These are phyloP conservation scores for Euwallacea fornicatus DNA, from an alignment of 1,140 invertebrate genomes.

Conservation along the genomic window DNA sequence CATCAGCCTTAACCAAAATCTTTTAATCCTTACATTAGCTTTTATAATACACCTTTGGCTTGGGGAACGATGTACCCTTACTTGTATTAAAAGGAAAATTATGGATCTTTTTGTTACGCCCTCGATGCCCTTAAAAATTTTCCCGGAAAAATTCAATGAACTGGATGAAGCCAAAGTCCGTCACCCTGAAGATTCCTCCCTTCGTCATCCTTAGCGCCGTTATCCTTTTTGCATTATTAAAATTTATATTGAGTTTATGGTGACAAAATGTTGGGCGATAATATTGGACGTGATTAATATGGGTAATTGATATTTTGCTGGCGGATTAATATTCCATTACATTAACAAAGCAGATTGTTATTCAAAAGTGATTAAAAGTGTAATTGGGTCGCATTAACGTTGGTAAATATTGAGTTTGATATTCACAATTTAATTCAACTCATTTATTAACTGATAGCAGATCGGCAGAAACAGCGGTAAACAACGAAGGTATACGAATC, in stretches of 20 bases:
- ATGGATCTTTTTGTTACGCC: slow-evolving; percentile 9
- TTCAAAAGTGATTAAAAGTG: slow-evolving; percentile 4
- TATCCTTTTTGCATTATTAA: background rate
- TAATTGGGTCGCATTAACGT: background rate
- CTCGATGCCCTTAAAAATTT: background rate
- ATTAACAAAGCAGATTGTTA: background rate
- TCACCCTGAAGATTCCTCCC: background rate
- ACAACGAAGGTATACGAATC: too few species aligned
- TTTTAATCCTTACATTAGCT: slow-evolving; percentile 21
- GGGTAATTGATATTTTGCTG: background rate
- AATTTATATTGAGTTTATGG: background rate
- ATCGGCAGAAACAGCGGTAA: too few species aligned
- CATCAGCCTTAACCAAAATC: slow-evolving; percentile 10
- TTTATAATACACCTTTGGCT: slow-evolving; percentile 20
- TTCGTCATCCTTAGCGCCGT: background rate
- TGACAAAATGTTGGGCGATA: background rate
- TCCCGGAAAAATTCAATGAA: slow-evolving; percentile 2
- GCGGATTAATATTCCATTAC: background rate
- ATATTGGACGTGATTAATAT: background rate
- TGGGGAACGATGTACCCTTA: background rate
- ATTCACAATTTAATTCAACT: too few species aligned
- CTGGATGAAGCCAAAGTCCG: background rate
- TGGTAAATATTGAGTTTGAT: too few species aligned
- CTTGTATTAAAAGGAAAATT: slow-evolving; percentile 9
- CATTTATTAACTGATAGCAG: too few species aligned